Percentiles rank a stretch among this genome's conserved stretches.
Evolutionary conservation across 2,797 vertebrate genomes (phyloP).

Genomic region (Sparus aurata): DNA sequence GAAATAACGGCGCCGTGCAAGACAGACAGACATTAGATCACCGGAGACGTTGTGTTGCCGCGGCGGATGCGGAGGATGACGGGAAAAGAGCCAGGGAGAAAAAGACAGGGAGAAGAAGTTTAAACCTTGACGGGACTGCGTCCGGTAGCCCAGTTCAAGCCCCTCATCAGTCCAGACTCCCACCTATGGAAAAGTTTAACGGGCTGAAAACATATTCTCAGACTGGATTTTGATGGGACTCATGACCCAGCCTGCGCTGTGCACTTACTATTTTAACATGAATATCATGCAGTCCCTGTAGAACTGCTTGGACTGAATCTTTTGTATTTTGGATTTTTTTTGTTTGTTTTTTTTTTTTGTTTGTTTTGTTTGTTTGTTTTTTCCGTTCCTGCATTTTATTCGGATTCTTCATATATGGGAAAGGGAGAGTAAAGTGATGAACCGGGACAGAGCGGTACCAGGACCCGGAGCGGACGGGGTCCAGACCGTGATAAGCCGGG

Average conservation of each 20-base stretch:
- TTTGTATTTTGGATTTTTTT: too few species aligned
- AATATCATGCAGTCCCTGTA: slow-evolving; percentile 15
- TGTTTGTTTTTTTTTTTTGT: background rate
- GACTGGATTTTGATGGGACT: slow-evolving; percentile 49
- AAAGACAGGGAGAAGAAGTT: slow-evolving; percentile 27
- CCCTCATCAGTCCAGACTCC: background rate
- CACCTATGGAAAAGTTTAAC: slow-evolving; percentile 55
- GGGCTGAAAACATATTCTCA: slow-evolving; percentile 8
- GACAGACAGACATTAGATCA: slow-evolving; percentile 8
- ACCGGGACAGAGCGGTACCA: slow-evolving; percentile 89
- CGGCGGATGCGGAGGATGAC: slow-evolving; percentile 41
- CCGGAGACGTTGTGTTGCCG: slow-evolving; percentile 27
- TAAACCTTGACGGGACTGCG: slow-evolving; percentile 45
- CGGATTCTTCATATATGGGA: slow-evolving; percentile 70
- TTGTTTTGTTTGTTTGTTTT: too few species aligned
- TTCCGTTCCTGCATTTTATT: slow-evolving; percentile 12
- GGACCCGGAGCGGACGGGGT: slow-evolving; percentile 75
- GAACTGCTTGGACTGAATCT: slow-evolving; percentile 6
- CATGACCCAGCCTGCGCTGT: slow-evolving; percentile 7
- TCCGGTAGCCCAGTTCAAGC: background rate
- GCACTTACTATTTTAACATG: slow-evolving; percentile 20
- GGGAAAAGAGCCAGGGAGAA: slow-evolving; percentile 11
- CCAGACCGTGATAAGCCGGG: slow-evolving; percentile 87
- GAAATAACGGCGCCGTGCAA: slow-evolving; percentile 27
- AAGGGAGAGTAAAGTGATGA: slow-evolving; percentile 86